These are phyloP conservation scores for Lysandra bellargus DNA, from an alignment of 2,888 invertebrate species.

Conservation along the genomic window DNA sequence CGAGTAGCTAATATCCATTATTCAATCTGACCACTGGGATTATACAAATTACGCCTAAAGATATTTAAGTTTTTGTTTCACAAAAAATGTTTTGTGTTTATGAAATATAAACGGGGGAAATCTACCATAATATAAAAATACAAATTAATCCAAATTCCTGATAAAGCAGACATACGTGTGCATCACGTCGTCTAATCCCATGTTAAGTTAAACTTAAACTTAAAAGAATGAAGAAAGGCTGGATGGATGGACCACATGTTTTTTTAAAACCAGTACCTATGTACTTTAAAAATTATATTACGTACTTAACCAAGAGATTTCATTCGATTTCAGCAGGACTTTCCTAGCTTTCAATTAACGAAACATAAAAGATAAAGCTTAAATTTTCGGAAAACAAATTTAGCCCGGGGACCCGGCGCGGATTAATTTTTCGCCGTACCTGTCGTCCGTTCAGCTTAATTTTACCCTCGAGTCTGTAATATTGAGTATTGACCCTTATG, in stretches of 20 bases:
- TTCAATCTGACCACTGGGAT: neutral
- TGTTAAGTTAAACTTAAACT: no score
- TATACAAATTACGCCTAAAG: neutral
- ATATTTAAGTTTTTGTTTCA: neutral
- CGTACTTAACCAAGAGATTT: neutral
- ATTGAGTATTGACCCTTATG: neutral
- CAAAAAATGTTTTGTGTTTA: no score
- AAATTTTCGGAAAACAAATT: neutral
- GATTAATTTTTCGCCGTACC: neutral
- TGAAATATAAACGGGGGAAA: no score
- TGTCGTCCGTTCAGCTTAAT: neutral
- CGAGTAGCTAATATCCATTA: neutral
- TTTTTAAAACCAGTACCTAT: no score
- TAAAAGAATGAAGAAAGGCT: no score
- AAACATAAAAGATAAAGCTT: neutral
- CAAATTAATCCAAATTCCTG: no score
- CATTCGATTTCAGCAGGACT: neutral
- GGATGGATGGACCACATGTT: no score
- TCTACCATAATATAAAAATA: no score
- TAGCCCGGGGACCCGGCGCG: neutral
- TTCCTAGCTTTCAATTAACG: neutral
- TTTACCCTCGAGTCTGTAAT: neutral
- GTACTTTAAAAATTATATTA: no score
- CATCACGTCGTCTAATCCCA: no score
- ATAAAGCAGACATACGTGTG: no score